Conservation (phyloP, 2,888 invertebrate species). For the Andrena camellia region DNA sequence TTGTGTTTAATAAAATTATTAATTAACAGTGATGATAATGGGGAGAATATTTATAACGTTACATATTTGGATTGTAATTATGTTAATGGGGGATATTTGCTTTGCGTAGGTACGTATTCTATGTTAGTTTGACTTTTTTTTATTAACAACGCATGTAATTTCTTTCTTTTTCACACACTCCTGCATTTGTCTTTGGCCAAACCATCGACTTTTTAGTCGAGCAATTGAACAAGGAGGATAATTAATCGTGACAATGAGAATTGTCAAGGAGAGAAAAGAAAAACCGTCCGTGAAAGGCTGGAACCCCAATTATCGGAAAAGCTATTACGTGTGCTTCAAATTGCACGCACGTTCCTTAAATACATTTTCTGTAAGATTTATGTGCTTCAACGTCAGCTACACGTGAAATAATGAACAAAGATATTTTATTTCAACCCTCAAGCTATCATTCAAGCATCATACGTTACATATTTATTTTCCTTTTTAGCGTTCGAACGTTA, state of each 20-base stretch:
- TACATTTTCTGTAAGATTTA: constrained; percentile 11
- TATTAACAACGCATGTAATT: not conserved
- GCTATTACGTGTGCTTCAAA: constrained; percentile 15
- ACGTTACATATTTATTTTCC: not conserved
- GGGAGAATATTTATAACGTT: too few relatives aligned
- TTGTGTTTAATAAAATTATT: too few relatives aligned
- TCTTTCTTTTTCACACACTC: not conserved
- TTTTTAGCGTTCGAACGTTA: too few relatives aligned
- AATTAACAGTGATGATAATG: too few relatives aligned
- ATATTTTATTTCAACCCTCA: not conserved
- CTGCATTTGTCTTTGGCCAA: not conserved
- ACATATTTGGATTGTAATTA: too few relatives aligned
- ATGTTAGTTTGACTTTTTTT: not conserved
- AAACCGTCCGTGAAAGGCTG: not conserved
- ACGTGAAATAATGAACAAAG: constrained; percentile 8
- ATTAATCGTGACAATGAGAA: not conserved
- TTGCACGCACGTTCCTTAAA: constrained; percentile 13
- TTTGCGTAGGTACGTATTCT: not conserved
- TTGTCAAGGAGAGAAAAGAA: not conserved
- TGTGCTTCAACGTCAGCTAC: not conserved
- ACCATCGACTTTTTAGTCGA: not conserved
- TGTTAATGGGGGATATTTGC: too few relatives aligned
- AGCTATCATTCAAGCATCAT: not conserved
- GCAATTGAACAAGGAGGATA: not conserved
- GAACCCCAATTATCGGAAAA: constrained; percentile 17